These are phyloP conservation scores for Apeira syringaria DNA, from an alignment of 2,888 invertebrate genomes.

Conservation along the genomic window DNA sequence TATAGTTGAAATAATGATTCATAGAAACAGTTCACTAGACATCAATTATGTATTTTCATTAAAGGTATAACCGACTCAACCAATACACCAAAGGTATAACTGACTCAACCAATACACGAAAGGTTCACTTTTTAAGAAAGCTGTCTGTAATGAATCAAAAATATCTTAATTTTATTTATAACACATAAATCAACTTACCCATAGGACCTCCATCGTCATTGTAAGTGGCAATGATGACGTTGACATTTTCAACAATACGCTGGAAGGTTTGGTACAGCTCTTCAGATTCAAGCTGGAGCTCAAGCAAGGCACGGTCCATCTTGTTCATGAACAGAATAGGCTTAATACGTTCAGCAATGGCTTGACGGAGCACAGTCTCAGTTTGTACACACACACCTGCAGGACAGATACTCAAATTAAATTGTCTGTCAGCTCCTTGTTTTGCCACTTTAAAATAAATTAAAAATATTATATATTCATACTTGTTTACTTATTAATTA, in stretches of 20 bases:
- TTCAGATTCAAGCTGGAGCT: constrained; percentile 97
- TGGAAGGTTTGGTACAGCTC: constrained; percentile 99
- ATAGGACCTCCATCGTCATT: constrained; percentile 98
- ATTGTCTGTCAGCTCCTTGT: neutral
- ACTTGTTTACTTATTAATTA: too few relatives aligned
- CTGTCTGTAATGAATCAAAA: too few relatives aligned
- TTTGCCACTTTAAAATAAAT: too few relatives aligned
- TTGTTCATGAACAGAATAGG: constrained; percentile 99
- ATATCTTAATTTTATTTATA: too few relatives aligned
- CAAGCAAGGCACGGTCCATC: constrained; percentile 99
- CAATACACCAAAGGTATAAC: too few relatives aligned
- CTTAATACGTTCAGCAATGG: constrained; percentile 99
- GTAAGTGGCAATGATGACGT: constrained; percentile 99
- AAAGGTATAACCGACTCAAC: too few relatives aligned
- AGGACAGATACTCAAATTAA: neutral
- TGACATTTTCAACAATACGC: constrained; percentile 99
- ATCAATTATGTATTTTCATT: too few relatives aligned
- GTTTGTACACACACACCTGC: constrained; percentile 99
- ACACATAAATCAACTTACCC: constrained; percentile 80
- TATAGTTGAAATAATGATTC: too few relatives aligned
- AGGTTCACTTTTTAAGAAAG: too few relatives aligned
- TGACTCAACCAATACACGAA: too few relatives aligned
- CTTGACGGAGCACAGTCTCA: constrained; percentile 99
- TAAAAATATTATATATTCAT: too few relatives aligned
- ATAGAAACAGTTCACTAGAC: too few relatives aligned